Base-by-base conservation (phyloP, 1,140 invertebrate species). In the Phenacoccus solenopsis region DNA sequence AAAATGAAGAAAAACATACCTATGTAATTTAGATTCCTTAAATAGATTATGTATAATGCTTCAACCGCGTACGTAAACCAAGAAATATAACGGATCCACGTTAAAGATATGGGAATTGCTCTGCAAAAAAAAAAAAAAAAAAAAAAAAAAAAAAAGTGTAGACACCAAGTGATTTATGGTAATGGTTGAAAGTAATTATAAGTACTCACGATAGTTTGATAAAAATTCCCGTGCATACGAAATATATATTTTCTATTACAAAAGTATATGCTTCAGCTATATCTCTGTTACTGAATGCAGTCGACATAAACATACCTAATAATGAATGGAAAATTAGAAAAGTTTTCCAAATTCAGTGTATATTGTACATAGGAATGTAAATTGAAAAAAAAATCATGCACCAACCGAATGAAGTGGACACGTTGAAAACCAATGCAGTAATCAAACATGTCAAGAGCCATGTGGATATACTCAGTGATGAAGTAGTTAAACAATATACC, bases 11-110 rank as follows among this genome's bases (percentile, higher is more conserved):
- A n/a, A n/a, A n/a, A n/a, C n/a, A n/a, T n/a, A n/a, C n/a, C n/a
- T n/a, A n/a, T n/a, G n/a, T n/a, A n/a, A n/a, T n/a, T 80, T 12
- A 91, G 79, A 27, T 84, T 85, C 32, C 84, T 79, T 90, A 90
- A 93, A 75, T 91, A 89, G 21, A 90, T 76, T 73, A 91, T 89
- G 13, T 85, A 86, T 78, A 96, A 82, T 0, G 91, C 87, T 82
- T 98, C 94, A 75, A 90, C 94, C 1, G 90, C 88, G 78, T 96
- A 96, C 79, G 91, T 87, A 75, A 98, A 84, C 93, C 94, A 98
- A 0, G 93, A 96, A 7, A 96, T 75, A 77, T 94, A 93, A 75
- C 90, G 88, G 0, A 93, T 83, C 90, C 93, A 96, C 25, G 84
- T 82, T 28, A 96, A 81, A 72, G 90, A 88, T 70, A 80, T 77